A percentile compares a stretch with the other conserved stretches of the same genome.
Evolutionary conservation across 2,113 vertebrate genomes (phyloP).

Genomic region (Axis porcinus): DNA sequence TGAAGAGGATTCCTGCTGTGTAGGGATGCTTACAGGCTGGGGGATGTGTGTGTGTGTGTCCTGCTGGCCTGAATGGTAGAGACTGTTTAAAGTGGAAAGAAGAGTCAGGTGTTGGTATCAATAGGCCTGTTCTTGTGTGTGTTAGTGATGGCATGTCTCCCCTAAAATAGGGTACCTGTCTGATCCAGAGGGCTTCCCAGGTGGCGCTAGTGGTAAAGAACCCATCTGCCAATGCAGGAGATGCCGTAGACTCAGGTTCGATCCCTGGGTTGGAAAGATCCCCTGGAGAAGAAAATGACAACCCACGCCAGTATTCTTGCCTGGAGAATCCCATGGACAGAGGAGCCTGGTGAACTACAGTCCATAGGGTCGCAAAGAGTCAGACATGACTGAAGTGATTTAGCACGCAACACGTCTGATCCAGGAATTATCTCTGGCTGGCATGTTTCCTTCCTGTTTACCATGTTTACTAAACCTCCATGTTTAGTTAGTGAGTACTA

Average conservation of each 20-base stretch:
- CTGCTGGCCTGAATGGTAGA: neutral
- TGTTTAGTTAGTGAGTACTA: neutral
- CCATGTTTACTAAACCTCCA: neutral
- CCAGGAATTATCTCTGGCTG: neutral
- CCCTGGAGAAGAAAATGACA: neutral
- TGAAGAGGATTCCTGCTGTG: neutral
- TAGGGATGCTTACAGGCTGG: neutral
- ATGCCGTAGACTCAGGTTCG: neutral
- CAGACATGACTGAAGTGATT: neutral
- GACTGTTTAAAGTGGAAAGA: neutral
- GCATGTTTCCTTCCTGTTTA: neutral
- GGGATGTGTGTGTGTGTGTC: neutral
- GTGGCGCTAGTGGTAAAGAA: neutral
- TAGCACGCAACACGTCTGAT: neutral
- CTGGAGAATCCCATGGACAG: neutral
- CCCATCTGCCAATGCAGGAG: neutral
- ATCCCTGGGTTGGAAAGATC: neutral
- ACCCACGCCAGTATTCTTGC: neutral
- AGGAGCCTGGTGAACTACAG: neutral
- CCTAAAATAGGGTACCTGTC: neutral
- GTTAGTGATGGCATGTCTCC: neutral
- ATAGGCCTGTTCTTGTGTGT: neutral
- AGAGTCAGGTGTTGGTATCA: neutral
- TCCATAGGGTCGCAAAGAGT: neutral
- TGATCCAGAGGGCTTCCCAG: neutral